Evolutionary conservation across 2,888 invertebrate genomes (phyloP), one percentile per base, ranked within the genome.

Genomic region (Leptogaster cylindrica): DNA sequence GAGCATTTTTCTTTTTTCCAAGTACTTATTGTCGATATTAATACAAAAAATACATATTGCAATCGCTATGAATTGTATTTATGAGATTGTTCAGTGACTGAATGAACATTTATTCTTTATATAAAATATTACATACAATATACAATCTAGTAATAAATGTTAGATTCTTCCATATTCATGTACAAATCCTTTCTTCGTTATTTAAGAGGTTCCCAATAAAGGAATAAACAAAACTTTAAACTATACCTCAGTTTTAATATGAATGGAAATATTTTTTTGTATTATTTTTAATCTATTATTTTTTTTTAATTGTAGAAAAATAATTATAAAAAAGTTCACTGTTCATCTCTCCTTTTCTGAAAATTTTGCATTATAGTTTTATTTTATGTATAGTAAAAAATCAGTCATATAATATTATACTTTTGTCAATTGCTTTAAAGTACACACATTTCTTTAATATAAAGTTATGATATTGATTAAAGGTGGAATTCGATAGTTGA

Each of bases 321-420:
- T 44, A 61, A 61, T 44, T 61, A 61, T 44, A 61, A 61, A 61
- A n/a, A 61, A 61, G 18, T 44, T 61, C 18, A 61, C 44, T 23
- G 44, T 61, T 18, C 28, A 55, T 44, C 44, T n/a, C 44, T 61
- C 31, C 61, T 18, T 61, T 48, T 44, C 28, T 61, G 25, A 61
- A 44, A 44, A 61, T 61, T 36, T 58, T 58, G 58, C 10, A n/a
- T 61, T 44, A 14, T 39, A 55, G 55, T 55, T 55, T 55, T 28
- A 16, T 25, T 50, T 23, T 50, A 36, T 55, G 55, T 55, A 55
- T 55, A 55, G 55, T 55, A 55, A 55, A 55, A 55, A 55, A 55
- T 55, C 55, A 55, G 55, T 55, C 55, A 23, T 55, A 25, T 39
- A 36, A n/a, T 55, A 8, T 52, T 27, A 55, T 36, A 36, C 23